A percentile compares a stretch with the other conserved stretches of the same genome.
phyloP scores from a whole-genome alignment of 1,140 invertebrate genomes.

The Eriocheir sinensis region DNA sequence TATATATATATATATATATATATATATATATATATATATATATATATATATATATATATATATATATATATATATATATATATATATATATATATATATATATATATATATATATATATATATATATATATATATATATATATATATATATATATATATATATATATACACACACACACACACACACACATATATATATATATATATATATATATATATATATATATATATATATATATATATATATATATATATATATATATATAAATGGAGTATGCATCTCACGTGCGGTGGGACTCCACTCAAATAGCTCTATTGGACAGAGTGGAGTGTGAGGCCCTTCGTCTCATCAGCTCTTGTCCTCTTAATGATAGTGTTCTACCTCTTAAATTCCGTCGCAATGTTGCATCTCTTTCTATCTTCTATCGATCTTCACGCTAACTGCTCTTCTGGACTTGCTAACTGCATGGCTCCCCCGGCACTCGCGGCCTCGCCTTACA shows the following conservation, averaged over 20 bases:
- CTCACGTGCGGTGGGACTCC: neutral
- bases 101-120: neutral
- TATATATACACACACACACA: neutral
- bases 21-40: neutral
- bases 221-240: conserved; percentile 47
- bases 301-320: neutral
- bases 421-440: too few relatives aligned
- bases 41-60: neutral
- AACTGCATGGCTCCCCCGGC: too few relatives aligned
- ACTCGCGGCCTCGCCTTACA: too few relatives aligned
- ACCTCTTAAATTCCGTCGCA: too few relatives aligned
- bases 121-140: neutral
- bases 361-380: too few relatives aligned
- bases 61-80: neutral
- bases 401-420: too few relatives aligned
- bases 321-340: too few relatives aligned
- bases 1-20: neutral
- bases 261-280: too few relatives aligned
- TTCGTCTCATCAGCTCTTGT: too few relatives aligned
- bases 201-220: neutral
- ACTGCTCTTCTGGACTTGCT: too few relatives aligned
- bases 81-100: neutral
- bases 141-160: neutral
- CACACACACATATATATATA: neutral
- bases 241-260: neutral